phyloP scores from a whole-genome alignment of 1,140 invertebrate genomes.

The Camponotus floridanus region DNA sequence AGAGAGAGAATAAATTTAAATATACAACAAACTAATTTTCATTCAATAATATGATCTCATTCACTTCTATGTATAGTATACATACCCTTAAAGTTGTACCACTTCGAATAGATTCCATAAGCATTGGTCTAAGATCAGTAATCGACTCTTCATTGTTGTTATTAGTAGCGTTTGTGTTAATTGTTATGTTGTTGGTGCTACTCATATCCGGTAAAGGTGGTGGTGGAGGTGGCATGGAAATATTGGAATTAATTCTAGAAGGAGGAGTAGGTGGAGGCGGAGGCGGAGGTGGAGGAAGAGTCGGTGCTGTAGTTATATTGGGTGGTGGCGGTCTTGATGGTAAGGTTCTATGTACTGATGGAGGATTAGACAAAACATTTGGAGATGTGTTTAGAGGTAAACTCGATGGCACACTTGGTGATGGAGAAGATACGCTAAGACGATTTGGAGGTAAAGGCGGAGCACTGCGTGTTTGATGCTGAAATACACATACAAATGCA shows the following conservation, averaged over 20 bases:
- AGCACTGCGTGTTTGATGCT: constrained; percentile 83
- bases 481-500: constrained; percentile 49
- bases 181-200: constrained; percentile 71
- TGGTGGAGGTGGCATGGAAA: constrained; percentile 85
- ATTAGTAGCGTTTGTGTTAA: constrained; percentile 75
- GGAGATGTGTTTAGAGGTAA: constrained; percentile 78
- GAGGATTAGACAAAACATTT: constrained; percentile 72
- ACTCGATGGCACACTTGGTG: constrained; percentile 77
- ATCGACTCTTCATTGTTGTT: constrained; percentile 77
- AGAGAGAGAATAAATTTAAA: not conserved
- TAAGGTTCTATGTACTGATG: constrained; percentile 83
- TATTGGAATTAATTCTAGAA: constrained; percentile 73
- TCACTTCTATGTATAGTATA: constrained; percentile 8
- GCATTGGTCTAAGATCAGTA: constrained; percentile 83
- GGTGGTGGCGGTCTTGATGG: constrained; percentile 84
- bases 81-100: constrained; percentile 89
- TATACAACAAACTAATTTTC: not conserved
- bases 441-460: constrained; percentile 86
- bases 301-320: constrained; percentile 79
- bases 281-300: constrained; percentile 83
- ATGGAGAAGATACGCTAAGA: constrained; percentile 74
- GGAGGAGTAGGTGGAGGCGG: constrained; percentile 83
- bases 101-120: constrained; percentile 92
- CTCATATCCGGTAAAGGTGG: constrained; percentile 82
- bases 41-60: not conserved